Evolutionary conservation across 2,888 invertebrate species (phyloP).

Genomic region (Plusia festucae): DNA sequence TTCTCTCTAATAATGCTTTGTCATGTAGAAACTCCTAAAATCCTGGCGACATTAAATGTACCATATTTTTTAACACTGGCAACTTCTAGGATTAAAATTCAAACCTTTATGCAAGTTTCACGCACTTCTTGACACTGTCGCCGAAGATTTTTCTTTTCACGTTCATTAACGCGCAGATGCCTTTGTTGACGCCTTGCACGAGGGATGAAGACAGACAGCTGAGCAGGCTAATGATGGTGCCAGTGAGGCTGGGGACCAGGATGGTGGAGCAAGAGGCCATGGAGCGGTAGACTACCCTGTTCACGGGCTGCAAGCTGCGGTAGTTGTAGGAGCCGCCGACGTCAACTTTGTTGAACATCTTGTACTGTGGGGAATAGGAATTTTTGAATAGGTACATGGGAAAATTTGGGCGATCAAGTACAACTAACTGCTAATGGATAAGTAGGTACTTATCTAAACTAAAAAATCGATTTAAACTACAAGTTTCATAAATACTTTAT

Average conservation of each 20-base stretch:
- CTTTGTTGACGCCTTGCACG: slow-evolving; percentile 64
- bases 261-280: slow-evolving; percentile 70
- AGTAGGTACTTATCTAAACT: too few relatives aligned
- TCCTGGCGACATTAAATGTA: slow-evolving; percentile 4
- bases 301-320: slow-evolving; percentile 78
- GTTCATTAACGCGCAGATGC: slow-evolving; percentile 69
- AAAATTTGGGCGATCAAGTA: neutral
- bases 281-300: slow-evolving; percentile 80
- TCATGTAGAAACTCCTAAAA: neutral
- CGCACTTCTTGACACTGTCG: slow-evolving; percentile 53
- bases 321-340: slow-evolving; percentile 82
- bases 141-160: slow-evolving; percentile 74
- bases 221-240: slow-evolving; percentile 65
- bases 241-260: slow-evolving; percentile 65
- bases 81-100: neutral
- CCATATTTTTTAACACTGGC: neutral
- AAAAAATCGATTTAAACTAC: too few relatives aligned
- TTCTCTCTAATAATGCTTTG: neutral
- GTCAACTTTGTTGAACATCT: slow-evolving; percentile 73
- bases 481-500: too few relatives aligned
- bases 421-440: too few relatives aligned
- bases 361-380: slow-evolving; percentile 70
- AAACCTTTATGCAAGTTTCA: slow-evolving; percentile 30
- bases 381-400: neutral
- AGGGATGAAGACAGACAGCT: slow-evolving; percentile 68